These are phyloP conservation scores for Barnardius zonarius DNA, from an alignment of 2,113 vertebrate genomes.

Conservation along the genomic window DNA sequence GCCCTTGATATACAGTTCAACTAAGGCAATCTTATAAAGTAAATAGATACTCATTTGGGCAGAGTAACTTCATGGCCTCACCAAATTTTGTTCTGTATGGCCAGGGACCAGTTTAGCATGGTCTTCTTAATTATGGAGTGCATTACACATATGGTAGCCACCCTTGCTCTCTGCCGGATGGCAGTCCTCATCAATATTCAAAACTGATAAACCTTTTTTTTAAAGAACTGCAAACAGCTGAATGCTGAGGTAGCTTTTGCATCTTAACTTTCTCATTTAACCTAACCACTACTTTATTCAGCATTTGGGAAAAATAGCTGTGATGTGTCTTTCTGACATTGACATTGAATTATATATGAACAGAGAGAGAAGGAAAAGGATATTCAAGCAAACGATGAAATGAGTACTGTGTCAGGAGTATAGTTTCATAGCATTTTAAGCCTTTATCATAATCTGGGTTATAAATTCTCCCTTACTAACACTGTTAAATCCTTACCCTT, in stretches of 20 bases:
- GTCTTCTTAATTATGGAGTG: not conserved
- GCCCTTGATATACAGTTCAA: not conserved
- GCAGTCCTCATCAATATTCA: not conserved
- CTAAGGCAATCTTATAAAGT: not conserved
- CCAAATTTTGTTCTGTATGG: not conserved
- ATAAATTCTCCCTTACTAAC: not conserved
- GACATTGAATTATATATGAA: not conserved
- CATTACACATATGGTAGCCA: not conserved
- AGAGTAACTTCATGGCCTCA: not conserved
- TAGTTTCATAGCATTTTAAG: not conserved
- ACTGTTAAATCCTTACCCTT: not conserved
- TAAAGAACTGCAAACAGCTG: not conserved
- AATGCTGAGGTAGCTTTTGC: not conserved
- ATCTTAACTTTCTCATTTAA: not conserved
- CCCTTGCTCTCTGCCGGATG: not conserved
- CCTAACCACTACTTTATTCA: not conserved
- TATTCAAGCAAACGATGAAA: not conserved
- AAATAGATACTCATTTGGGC: not conserved
- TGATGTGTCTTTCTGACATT: not conserved
- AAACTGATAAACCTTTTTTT: not conserved
- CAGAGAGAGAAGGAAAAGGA: not conserved
- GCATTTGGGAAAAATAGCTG: not conserved
- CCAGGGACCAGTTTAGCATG: not conserved
- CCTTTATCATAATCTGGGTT: not conserved
- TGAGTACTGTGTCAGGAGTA: not conserved